Percentiles rank a stretch among this genome's conserved stretches.
Evolutionary conservation across 1,140 invertebrate genomes (phyloP).

Genomic region (Atopsyche davidsoni): DNA sequence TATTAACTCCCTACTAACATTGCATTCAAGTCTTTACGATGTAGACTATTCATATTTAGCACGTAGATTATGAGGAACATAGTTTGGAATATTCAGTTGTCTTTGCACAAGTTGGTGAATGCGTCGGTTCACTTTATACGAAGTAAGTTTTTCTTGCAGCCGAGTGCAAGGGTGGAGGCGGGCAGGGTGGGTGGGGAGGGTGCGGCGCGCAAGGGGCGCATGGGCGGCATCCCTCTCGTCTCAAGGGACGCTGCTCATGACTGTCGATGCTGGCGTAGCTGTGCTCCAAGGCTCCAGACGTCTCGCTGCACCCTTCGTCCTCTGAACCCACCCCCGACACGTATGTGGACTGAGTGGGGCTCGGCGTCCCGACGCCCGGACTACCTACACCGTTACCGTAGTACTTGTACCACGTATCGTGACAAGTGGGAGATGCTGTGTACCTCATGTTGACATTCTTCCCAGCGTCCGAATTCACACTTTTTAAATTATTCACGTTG

Average conservation of each 20-base stretch:
- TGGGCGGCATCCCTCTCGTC: constrained; percentile 27
- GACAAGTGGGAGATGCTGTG: constrained; percentile 44
- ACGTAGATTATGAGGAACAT: too few relatives aligned
- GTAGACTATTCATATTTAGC: too few relatives aligned
- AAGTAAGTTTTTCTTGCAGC: constrained; percentile 45
- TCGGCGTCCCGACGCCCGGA: constrained; percentile 46
- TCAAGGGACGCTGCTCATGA: constrained; percentile 43
- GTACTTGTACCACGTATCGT: constrained; percentile 49
- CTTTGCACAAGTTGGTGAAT: not conserved
- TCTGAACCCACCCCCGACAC: constrained; percentile 46
- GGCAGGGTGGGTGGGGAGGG: constrained; percentile 24
- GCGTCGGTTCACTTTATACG: constrained; percentile 35
- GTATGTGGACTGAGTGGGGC: constrained; percentile 47
- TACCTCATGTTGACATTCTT: constrained; percentile 47
- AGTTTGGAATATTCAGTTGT: too few relatives aligned
- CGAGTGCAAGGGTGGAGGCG: constrained; percentile 28
- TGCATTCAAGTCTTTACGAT: too few relatives aligned
- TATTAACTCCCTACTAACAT: too few relatives aligned
- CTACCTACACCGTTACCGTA: constrained; percentile 30
- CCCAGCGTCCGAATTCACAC: constrained; percentile 42
- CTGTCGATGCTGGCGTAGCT: constrained; percentile 49
- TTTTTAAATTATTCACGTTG: constrained; percentile 26
- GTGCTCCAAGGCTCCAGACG: constrained; percentile 43
- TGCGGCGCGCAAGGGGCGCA: constrained; percentile 29
- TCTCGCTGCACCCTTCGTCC: constrained; percentile 47